phyloP scores from a whole-genome alignment of 2,113 vertebrate species.

The Corydoras sp. region DNA sequence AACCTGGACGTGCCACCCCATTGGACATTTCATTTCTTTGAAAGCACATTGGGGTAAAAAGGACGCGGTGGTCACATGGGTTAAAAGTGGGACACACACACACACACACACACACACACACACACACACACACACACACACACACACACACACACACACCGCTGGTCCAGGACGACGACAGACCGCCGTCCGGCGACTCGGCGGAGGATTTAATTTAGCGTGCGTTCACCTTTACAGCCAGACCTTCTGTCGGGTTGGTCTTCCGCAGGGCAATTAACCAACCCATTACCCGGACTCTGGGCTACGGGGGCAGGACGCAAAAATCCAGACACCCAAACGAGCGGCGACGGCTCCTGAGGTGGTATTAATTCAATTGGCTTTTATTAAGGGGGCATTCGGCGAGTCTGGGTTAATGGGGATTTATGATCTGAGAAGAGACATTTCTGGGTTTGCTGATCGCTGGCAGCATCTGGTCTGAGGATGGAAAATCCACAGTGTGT shows the following conservation, averaged over 20 bases:
- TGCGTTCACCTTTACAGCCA: conserved; percentile 34
- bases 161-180: neutral
- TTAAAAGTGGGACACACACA: no score
- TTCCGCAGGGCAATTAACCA: conserved; percentile 10
- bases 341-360: conserved; percentile 25
- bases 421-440: conserved; percentile 41
- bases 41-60: conserved; percentile 24
- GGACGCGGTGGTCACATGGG: conserved; percentile 20
- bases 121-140: no score
- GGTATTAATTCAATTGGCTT: conserved; percentile 65
- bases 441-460: conserved; percentile 40
- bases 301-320: conserved; percentile 50
- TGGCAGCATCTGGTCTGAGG: conserved; percentile 44
- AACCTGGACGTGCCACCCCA: no score
- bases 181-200: conserved; percentile 43
- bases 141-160: no score
- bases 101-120: no score
- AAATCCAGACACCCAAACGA: conserved; percentile 43
- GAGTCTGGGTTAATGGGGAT: conserved; percentile 48
- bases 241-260: neutral
- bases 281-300: conserved; percentile 59
- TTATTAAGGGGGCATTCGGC: conserved; percentile 57
- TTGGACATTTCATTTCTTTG: neutral
- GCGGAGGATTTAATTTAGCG: conserved; percentile 57
- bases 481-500: conserved; percentile 52